Evolutionary conservation across 2,113 vertebrate species (phyloP), one percentile per base, ranked within the genome.

Genomic region (Vulpes vulpes): DNA sequence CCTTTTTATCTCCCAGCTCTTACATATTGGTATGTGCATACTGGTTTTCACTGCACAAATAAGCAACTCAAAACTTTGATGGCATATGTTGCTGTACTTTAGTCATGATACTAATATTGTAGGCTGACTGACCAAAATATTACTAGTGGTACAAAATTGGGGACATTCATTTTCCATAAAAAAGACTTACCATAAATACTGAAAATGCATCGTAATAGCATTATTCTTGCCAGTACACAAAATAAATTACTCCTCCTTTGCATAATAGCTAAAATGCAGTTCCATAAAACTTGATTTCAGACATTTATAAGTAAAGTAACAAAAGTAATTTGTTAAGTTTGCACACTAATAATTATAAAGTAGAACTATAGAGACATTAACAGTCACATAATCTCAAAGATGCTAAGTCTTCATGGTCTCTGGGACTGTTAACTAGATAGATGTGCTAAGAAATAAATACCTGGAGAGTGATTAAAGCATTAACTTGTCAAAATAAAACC

Each of bases 111-210:
- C 7, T 84, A 35, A 35, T 19, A 91, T 15, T 86, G 35, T 51
- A 89, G 81, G 60, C 83, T 78, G 96, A 95, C 49, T 60, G 92
- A 94, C 38, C 59, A 81, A 98, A 97, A 96, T 78, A 92, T 64
- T 92, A 83, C 91, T 86, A 95, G 92, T 87, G 85, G 64, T 43
- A 5, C 0, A 92, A 96, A 97, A 97, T 38, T 95, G 64, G 35
- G 97, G 14, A 89, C 79, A 65, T n/a, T 92, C 64, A 97, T 98
- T 96, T 97, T 87, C 67, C 62, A 91, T 97, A 76, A 97, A 97
- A 98, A 98, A 97, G 98, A 97, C 43, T 93, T 96, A 96, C 38
- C 60, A 91, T 97, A 98, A 98, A 98, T 98, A 97, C 90, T 98
- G 93, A 92, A 98, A 98, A 98, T 93, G 17, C 93, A 95, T 97